Evolutionary conservation across 2,113 vertebrate genomes (phyloP).

Genomic region (Genyomyrus donnyi): DNA sequence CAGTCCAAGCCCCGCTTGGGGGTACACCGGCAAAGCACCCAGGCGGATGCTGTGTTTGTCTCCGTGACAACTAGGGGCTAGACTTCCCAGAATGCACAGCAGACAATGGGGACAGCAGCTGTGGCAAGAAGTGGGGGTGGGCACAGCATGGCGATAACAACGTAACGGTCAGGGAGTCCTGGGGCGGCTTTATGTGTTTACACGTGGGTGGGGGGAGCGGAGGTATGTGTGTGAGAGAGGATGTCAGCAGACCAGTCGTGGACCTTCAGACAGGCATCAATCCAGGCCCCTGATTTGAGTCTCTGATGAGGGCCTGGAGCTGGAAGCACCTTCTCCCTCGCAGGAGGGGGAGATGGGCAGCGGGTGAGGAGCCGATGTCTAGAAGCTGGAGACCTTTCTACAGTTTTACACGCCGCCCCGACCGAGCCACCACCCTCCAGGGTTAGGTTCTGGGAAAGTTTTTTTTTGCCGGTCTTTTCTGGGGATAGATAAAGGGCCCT

Average conservation of each 20-base stretch:
- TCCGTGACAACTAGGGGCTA: not conserved
- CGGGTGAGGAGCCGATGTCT: not conserved
- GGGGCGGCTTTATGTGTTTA: not conserved
- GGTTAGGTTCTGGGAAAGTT: no score
- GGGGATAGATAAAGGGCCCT: not conserved
- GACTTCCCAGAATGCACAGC: not conserved
- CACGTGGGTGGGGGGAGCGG: not conserved
- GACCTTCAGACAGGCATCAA: not conserved
- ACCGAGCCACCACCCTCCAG: not conserved
- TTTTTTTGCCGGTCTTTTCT: not conserved
- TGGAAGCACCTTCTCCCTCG: not conserved
- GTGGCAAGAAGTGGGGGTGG: not conserved
- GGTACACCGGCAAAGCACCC: not conserved
- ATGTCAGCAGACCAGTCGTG: not conserved
- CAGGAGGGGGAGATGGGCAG: not conserved
- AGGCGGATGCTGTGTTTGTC: not conserved
- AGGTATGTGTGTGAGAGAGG: not conserved
- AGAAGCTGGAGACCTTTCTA: not conserved
- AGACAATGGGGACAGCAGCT: not conserved
- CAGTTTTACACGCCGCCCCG: no score
- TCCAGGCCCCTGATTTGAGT: not conserved
- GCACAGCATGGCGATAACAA: not conserved
- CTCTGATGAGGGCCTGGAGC: not conserved
- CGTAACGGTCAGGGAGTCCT: not conserved
- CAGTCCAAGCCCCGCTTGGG: not conserved